These are phyloP conservation scores for Chloroceryle amazona DNA, from an alignment of 2,797 vertebrate genomes.

Conservation along the genomic window DNA sequence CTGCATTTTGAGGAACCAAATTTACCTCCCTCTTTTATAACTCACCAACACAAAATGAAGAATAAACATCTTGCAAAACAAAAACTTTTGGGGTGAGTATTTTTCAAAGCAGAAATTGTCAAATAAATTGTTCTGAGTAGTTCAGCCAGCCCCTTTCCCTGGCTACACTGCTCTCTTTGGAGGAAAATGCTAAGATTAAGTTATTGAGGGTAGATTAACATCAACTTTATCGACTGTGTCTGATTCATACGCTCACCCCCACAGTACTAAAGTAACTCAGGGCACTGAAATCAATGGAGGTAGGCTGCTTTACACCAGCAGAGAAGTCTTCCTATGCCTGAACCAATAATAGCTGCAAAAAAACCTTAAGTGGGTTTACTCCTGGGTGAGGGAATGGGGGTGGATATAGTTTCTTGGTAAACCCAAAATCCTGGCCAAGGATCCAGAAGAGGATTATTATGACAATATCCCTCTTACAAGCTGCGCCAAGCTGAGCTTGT, in stretches of 20 bases:
- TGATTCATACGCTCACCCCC: slow-evolving; percentile 18
- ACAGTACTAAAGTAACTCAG: slow-evolving; percentile 2
- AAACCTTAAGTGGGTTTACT: slow-evolving; percentile 39
- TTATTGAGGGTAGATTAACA: slow-evolving; percentile 8
- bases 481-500: slow-evolving; percentile 46
- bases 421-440: slow-evolving; percentile 46
- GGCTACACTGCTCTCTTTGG: not conserved
- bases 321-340: slow-evolving; percentile 4
- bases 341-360: slow-evolving; percentile 9
- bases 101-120: not conserved
- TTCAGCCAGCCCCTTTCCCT: not conserved
- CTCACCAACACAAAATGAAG: not conserved
- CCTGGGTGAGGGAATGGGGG: not conserved
- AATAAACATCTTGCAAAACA: fast-evolving
- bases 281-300: not conserved
- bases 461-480: not conserved
- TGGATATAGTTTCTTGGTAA: not conserved
- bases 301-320: not conserved
- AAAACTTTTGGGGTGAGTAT: not conserved
- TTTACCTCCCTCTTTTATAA: not conserved
- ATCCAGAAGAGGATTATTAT: slow-evolving; percentile 46
- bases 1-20: not conserved
- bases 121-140: not conserved
- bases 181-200: slow-evolving; percentile 13
- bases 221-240: not conserved